Evolutionary conservation across 2,888 invertebrate species (phyloP), one percentile per base, ranked within the genome.

Genomic region (Calliopum simillimum): DNA sequence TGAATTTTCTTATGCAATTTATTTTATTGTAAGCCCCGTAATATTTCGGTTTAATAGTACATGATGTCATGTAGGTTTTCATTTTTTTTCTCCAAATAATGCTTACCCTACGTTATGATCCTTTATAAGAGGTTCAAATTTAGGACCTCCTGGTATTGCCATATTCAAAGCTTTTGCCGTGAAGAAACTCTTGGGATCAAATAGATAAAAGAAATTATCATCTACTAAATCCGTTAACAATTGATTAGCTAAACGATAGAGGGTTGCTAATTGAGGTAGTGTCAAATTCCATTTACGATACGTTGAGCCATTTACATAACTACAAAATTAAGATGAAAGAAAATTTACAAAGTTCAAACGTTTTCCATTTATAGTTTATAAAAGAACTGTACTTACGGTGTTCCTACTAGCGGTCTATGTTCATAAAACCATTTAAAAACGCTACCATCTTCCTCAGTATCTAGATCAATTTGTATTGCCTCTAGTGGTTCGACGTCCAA

Each of bases 101-200:
- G 83, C 90, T 88, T 87, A 94, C 93, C 93, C 96, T 66, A 96
- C 93, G 81, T 97, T 97, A 79, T 96, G 94, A 86, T 99, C 99
- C 83, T 99, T 99, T 19, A 99, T 97, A 5, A 99, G 88, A 0
- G 99, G 99, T 85, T 99, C 99, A 88, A 99, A 99, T 87, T 99
- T 99, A 0, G 99, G 99, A 0, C 99, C 99, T 68, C 99, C 99
- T 12, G 99, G 99, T 80, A 99, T 99, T 1, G 99, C 99, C 94
- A 99, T 97, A 84, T 99, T 99, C 68, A 99, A 87, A 4, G 99
- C 99, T 87, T 99, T 99, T 0, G 99, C 99, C 1, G 99, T 99
- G 87, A 99, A 99, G 87, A 99, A 99, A 81, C 99, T 99, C 87
- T 99, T 99, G 16, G 98, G 93, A 86, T 99, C 99, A 87, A 99